These are phyloP conservation scores for Pseudorhiza aurosa DNA, from an alignment of 30 jellyfish, hydroid and myxozoan species.

Conservation along the genomic window DNA sequence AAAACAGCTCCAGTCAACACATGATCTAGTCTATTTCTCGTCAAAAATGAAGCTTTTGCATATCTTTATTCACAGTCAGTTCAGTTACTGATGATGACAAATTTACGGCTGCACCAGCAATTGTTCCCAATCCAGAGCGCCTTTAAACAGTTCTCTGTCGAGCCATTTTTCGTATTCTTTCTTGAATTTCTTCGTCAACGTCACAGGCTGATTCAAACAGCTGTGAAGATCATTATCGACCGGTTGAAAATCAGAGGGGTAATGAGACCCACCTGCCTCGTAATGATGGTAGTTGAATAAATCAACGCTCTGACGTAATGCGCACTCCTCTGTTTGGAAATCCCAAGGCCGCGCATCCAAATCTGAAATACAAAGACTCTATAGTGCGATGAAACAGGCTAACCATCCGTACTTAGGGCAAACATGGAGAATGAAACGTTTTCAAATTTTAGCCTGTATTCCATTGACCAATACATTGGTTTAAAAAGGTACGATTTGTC, in stretches of 20 bases:
- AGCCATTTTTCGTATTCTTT: constrained; percentile 86
- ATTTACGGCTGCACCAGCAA: constrained; percentile 47
- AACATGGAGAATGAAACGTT: no score
- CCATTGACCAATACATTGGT: no score
- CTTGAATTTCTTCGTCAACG: constrained; percentile 73
- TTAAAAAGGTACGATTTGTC: no score
- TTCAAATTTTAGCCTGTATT: no score
- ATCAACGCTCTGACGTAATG: constrained; percentile 98
- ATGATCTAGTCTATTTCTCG: no score
- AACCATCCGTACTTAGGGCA: no score
- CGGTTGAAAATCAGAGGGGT: constrained; percentile 95
- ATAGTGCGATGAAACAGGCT: no score
- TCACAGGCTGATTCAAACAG: constrained; percentile 78
- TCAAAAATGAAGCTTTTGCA: no score
- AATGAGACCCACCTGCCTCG: constrained; percentile 94
- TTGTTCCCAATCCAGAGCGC: constrained; percentile 86
- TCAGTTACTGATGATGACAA: no score
- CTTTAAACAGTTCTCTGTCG: constrained; percentile 78
- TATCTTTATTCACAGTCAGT: no score
- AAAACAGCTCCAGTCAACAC: no score
- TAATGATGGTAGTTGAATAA: constrained; percentile 92
- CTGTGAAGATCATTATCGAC: constrained; percentile 93
- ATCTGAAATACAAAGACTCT: constrained; percentile 64
- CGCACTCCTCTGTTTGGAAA: constrained; percentile 98
- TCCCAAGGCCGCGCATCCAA: constrained; percentile 99